Percentiles rank a stretch among this genome's conserved stretches.
Evolutionary conservation across 2,797 vertebrate genomes (phyloP).

Genomic region (Gobionotothen gibberifrons): DNA sequence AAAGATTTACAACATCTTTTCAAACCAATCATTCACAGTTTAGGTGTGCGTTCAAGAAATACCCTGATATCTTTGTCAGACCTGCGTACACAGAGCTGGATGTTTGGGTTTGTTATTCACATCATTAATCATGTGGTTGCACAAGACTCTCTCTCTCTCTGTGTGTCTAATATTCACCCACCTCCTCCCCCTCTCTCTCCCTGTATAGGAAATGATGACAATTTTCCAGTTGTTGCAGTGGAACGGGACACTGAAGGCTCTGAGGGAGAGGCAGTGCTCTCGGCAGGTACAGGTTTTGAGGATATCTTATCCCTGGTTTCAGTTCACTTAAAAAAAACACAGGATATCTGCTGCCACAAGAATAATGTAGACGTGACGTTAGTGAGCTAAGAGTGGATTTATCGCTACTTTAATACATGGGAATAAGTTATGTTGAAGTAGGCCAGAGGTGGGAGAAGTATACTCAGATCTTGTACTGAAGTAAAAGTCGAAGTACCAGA

Average conservation of each 20-base stretch:
- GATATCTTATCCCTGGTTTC: neutral
- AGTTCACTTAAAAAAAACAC: neutral
- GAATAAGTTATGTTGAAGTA: no score
- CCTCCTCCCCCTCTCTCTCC: neutral
- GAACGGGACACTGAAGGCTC: slow-evolving; percentile 91
- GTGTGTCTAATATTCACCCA: slow-evolving; percentile 11
- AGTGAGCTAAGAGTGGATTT: no score
- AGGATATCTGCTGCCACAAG: neutral
- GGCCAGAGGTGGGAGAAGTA: no score
- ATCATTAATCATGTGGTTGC: slow-evolving; percentile 7
- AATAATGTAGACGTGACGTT: no score
- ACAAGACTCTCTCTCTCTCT: slow-evolving; percentile 12
- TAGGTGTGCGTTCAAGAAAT: slow-evolving; percentile 28
- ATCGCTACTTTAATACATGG: no score
- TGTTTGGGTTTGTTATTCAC: slow-evolving; percentile 39
- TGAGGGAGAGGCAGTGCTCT: slow-evolving; percentile 89
- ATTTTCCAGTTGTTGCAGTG: slow-evolving; percentile 94
- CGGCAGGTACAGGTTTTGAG: slow-evolving; percentile 85
- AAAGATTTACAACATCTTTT: slow-evolving; percentile 48
- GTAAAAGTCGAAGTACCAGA: no score
- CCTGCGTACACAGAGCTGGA: slow-evolving; percentile 11
- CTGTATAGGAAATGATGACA: slow-evolving; percentile 91
- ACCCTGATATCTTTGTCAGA: slow-evolving; percentile 38
- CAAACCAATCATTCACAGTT: slow-evolving; percentile 48
- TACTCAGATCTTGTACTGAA: no score